Base-by-base conservation (phyloP, 1,140 invertebrate genomes). In the Drosophila mayri region DNA sequence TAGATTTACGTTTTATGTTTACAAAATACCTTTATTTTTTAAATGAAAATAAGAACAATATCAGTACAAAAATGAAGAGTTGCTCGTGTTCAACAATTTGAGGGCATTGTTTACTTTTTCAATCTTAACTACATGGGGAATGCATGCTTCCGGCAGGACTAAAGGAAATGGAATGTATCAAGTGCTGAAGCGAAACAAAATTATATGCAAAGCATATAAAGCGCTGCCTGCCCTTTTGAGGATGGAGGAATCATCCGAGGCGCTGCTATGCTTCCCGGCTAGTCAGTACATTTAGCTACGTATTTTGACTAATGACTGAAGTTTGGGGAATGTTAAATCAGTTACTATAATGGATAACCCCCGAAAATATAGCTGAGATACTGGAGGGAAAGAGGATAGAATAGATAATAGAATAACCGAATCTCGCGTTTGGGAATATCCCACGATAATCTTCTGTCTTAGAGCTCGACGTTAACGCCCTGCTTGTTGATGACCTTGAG, bases 401-500 rank as follows among this genome's bases (percentile, higher is more conserved):
- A 58, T 30, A 41, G 20, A 59, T 37, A 25, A 22, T 22, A 46
- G 22, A 58, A 41, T 32, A 60, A 73, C 46, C 67, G 46, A 73
- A 72, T 73, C 37, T 72, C 67, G n/a, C 35, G 35, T 16, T 70
- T 43, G 70, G 67, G 67, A 59, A 58, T 43, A 71, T 50, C 28
- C 68, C 28, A 54, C 4, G 18, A 16, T 14, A 66, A 35, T 38
- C 14, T 60, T 32, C 20, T 38, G 44, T 28, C 44, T 92, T 93
- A 93, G 40, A 93, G 76, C 63, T 93, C 90, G 25, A 92, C 81
- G 22, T 93, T 92, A 18, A 60, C 74, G 47, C 94, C 94, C 71
- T 93, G 93, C 72, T 94, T 94, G 70, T 93, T 94, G 50, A 95
- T 95, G 8, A 95, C 94, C 90, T 94, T 95, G 32, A 95, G 90